Evolutionary conservation across 2,113 vertebrate species (phyloP).

Genomic region (Dascyllus trimaculatus): DNA sequence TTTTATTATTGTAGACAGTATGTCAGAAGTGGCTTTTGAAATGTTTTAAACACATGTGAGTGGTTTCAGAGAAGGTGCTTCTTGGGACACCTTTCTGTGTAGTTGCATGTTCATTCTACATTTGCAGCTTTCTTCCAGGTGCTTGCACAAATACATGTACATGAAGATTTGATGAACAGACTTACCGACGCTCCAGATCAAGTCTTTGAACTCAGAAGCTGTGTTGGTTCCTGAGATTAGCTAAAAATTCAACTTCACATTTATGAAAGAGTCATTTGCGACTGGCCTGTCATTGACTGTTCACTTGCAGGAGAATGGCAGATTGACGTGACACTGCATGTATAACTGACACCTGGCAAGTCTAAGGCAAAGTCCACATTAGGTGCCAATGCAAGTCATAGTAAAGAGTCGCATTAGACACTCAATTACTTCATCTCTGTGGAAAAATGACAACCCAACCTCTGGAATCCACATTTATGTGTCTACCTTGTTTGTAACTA

Average conservation of each 20-base stretch:
- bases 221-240: neutral
- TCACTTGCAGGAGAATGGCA: neutral
- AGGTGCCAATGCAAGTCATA: neutral
- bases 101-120: too few relatives aligned
- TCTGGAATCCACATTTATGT: too few relatives aligned
- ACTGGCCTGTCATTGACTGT: neutral
- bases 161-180: too few relatives aligned
- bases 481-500: too few relatives aligned
- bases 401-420: neutral
- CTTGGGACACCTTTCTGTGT: neutral
- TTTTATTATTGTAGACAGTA: slow-evolving; percentile 19
- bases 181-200: neutral
- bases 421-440: slow-evolving; percentile 1
- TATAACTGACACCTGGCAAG: neutral
- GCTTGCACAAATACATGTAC: too few relatives aligned
- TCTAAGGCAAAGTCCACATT: neutral
- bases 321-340: neutral
- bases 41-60: slow-evolving; percentile 32
- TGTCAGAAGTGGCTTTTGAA: slow-evolving; percentile 22
- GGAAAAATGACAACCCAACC: neutral
- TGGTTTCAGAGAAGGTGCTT: slow-evolving; percentile 5
- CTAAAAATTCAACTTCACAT: neutral
- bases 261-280: neutral
- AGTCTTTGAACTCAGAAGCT: neutral
- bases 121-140: too few relatives aligned